Percentiles rank a stretch among this genome's conserved stretches.
phyloP scores from a whole-genome alignment of 2,113 vertebrate genomes.

The Brachypodius melanocephalos region DNA sequence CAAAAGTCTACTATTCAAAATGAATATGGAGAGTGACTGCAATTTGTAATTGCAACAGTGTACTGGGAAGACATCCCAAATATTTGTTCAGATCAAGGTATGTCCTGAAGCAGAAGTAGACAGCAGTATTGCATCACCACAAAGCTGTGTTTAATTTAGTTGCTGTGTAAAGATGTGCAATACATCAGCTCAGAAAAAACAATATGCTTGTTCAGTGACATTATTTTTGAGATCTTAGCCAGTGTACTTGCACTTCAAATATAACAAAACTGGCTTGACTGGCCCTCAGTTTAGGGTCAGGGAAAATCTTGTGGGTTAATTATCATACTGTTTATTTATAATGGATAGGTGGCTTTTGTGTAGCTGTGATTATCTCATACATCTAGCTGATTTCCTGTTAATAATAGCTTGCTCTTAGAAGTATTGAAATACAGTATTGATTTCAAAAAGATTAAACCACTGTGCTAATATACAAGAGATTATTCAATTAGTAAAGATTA shows the following conservation, averaged over 20 bases:
- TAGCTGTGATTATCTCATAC: neutral
- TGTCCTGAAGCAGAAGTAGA: neutral
- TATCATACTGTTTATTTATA: neutral
- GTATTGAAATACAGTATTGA: neutral
- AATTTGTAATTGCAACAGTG: neutral
- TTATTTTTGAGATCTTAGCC: neutral
- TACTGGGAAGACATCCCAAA: neutral
- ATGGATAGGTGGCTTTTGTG: neutral
- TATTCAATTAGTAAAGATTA: slow-evolving; percentile 37
- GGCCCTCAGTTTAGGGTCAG: neutral
- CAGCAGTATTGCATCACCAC: neutral
- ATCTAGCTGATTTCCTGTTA: neutral
- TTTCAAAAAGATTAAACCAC: neutral
- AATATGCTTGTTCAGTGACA: neutral
- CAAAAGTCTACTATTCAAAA: neutral
- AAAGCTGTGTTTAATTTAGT: neutral
- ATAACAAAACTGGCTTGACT: neutral
- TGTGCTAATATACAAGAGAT: neutral
- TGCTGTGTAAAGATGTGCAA: neutral
- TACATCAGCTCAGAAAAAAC: neutral
- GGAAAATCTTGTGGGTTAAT: neutral
- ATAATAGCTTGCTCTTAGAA: neutral
- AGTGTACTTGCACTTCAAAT: neutral
- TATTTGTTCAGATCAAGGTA: neutral
- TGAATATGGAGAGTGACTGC: neutral